Evolutionary conservation across 2,113 vertebrate genomes (phyloP).

Genomic region (Oreochromis spilurus): DNA sequence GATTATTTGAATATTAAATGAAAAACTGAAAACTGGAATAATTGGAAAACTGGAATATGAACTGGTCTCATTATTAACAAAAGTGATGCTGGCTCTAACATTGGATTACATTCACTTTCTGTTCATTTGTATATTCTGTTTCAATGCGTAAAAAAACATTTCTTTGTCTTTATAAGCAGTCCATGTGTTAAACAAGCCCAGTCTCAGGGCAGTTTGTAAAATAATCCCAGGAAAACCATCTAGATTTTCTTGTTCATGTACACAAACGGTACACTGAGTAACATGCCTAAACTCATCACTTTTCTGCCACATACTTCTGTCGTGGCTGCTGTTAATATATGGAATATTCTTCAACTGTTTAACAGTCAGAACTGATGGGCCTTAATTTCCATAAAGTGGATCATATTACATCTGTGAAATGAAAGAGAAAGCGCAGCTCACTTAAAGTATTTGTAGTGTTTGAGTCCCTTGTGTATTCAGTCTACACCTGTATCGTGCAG

Average conservation of each 20-base stretch:
- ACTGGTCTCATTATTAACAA: neutral
- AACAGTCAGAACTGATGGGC: neutral
- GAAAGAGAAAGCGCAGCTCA: neutral
- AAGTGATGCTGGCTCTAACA: neutral
- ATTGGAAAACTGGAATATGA: neutral
- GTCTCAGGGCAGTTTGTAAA: neutral
- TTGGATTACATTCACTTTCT: rapidly evolving
- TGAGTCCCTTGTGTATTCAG: neutral
- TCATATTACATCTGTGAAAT: neutral
- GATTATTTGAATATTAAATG: neutral
- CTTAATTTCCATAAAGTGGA: neutral
- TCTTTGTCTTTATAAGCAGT: neutral
- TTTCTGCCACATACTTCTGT: neutral
- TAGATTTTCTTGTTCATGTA: neutral
- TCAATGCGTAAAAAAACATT: rapidly evolving
- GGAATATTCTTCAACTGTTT: neutral
- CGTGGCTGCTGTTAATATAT: neutral
- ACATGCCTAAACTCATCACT: neutral
- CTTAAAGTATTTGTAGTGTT: neutral
- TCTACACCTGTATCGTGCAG: rapidly evolving
- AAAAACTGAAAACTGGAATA: neutral
- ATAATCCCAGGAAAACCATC: neutral
- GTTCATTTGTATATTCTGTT: neutral
- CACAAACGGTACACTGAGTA: rapidly evolving
- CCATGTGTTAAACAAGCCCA: neutral